Base-by-base conservation (phyloP, 30 jellyfish, hydroid and myxozoan species). In the Cassiopea andromeda region DNA sequence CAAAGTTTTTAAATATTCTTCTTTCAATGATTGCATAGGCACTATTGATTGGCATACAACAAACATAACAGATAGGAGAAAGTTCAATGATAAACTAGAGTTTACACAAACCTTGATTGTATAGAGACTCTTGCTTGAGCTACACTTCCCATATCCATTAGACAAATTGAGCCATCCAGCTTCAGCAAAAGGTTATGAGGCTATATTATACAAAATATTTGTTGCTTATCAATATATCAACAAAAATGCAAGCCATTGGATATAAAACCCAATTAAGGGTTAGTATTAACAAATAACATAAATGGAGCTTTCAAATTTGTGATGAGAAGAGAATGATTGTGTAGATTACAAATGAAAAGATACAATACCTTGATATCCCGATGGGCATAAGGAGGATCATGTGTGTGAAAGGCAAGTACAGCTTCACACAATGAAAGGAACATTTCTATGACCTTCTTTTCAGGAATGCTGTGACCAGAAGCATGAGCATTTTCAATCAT, bases 321-420 rank as follows among this genome's bases (percentile, higher is more conserved):
- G n/a, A n/a, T n/a, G n/a, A n/a, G n/a, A n/a, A n/a, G n/a, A n/a
- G n/a, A n/a, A n/a, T n/a, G n/a, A n/a, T n/a, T n/a, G n/a, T n/a
- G n/a, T n/a, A n/a, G n/a, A n/a, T n/a, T n/a, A n/a, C n/a, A n/a
- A n/a, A n/a, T n/a, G n/a, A n/a, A n/a, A n/a, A n/a, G n/a, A n/a
- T n/a, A n/a, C n/a, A n/a, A n/a, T 77, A 95, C 99, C 98, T 95
- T 95, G 85, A 95, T 95, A 88, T 95, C 99, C 60, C 99, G 67
- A 68, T 95, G 99, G 0, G 99, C 98, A 45, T 83, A 78, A n/a
- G 99, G 92, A 9, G 98, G 97, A 2, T 92, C 77, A 48, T 59
- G 89, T 8, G 87, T 60, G 80, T 95, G 99, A 73, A 95, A 95
- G 9, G 99, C 93, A 3, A 46, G 75, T 10, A 95, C 99, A 44